Evolutionary conservation across 2,113 vertebrate genomes (phyloP), one percentile per base, ranked within the genome.

Genomic region (Himantopus leucocephalus): DNA sequence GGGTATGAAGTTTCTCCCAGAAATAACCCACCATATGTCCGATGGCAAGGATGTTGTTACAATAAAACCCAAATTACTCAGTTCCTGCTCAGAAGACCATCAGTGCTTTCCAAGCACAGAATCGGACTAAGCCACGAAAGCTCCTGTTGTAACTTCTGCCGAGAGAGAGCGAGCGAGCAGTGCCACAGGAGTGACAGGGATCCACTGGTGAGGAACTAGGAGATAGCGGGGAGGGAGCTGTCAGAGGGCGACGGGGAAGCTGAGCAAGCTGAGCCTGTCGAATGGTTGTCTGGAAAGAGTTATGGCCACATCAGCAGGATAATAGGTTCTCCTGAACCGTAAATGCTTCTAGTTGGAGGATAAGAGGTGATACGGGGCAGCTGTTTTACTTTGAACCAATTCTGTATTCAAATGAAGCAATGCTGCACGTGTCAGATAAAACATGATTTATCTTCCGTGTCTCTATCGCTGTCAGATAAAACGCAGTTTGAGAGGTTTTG

Each of bases 351-450:
- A 1, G 95, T 82, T 88, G 89, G 79, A 90, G 85, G 71, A 60
- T 83, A 84, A 39, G 71, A 83, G 91, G 55, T 91, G 62, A 80
- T 94, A 85, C 1, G n/a, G 94, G 74, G 86, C 80, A 88, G 75
- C 89, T 88, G 66, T 59, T 96, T 95, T 87, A 87, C 85, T 92
- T 88, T 88, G 94, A 93, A 94, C 62, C n/a, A 86, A 79, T 96
- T 90, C 85, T 85, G 71, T 92, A 97, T 96, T 97, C 92, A 96
- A 95, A 97, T 89, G 86, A 91, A 91, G 95, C 75, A 41, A 85
- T 77, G 91, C 95, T 96, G 94, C 90, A 92, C 68, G 58, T 96
- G 87, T 96, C 95, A 95, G 94, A 96, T 96, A 95, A 97, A 96
- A 83, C 10, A 10, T 94, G 92, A 96, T 97, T 95, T 96, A 96